Conservation (phyloP, 2,113 vertebrate genomes). For the Dipodomys ordii region DNA sequence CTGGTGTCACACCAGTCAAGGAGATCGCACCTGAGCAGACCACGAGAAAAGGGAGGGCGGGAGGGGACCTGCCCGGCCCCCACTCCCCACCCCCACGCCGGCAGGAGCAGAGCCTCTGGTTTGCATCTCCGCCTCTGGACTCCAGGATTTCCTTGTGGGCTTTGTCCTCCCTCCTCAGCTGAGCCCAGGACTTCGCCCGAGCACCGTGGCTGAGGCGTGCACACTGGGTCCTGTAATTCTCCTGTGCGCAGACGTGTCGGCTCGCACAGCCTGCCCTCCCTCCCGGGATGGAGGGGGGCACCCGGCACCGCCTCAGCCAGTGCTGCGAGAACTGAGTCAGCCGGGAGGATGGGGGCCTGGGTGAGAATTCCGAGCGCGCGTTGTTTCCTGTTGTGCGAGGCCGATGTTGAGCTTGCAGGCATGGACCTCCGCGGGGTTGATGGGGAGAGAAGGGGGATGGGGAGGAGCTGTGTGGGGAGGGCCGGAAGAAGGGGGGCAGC, state of each 20-base stretch:
- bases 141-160: background rate
- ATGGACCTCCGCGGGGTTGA: background rate
- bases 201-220: background rate
- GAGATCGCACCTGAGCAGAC: background rate
- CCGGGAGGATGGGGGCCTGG: background rate
- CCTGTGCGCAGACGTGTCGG: rapidly evolving
- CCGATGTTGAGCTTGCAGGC: background rate
- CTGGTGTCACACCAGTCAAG: background rate
- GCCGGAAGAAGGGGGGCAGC: background rate
- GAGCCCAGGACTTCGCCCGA: background rate
- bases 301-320: rapidly evolving
- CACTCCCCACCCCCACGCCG: rapidly evolving
- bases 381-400: background rate
- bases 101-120: background rate
- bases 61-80: background rate
- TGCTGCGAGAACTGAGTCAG: background rate
- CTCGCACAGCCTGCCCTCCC: background rate
- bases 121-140: background rate
- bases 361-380: no score
- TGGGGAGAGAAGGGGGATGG: rapidly evolving
- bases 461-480: background rate
- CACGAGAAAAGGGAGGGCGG: background rate
- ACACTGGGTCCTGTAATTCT: background rate
- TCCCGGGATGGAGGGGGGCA: no score
- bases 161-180: no score